phyloP scores from a whole-genome alignment of 2,888 invertebrate species.

The Apodemia mormo region DNA sequence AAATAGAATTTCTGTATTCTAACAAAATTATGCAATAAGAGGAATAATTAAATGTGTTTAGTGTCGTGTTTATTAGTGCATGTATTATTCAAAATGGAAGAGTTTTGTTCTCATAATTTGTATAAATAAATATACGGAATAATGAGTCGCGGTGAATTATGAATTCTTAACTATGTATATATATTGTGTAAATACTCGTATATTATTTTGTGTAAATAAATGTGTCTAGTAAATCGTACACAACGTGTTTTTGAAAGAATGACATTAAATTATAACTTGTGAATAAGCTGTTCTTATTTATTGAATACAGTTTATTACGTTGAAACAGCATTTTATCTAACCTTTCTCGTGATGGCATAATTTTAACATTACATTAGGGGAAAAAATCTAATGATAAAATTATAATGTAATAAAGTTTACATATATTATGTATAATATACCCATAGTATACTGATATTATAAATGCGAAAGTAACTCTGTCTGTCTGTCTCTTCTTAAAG shows the following conservation, averaged over 20 bases:
- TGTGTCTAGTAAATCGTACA: not conserved
- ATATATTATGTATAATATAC: too few species aligned
- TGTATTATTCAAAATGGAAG: constrained; percentile 22
- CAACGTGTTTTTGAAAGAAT: constrained; percentile 4
- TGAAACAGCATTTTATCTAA: too few species aligned
- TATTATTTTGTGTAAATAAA: not conserved
- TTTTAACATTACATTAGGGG: too few species aligned
- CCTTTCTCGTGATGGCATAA: too few species aligned
- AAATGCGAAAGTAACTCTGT: too few species aligned
- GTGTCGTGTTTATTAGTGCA: constrained; percentile 5
- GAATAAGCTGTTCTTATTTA: too few species aligned
- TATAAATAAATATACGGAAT: not conserved
- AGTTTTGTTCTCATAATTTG: not conserved
- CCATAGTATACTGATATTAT: too few species aligned
- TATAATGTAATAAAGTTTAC: too few species aligned
- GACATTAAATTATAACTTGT: not conserved
- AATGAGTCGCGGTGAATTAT: constrained; percentile 38
- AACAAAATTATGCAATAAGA: not conserved
- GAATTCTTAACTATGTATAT: constrained; percentile 26
- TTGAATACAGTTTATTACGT: too few species aligned
- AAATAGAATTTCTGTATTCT: not conserved
- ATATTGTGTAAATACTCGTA: not conserved
- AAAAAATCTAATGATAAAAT: too few species aligned
- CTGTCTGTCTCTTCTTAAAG: too few species aligned
- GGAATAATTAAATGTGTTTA: not conserved